Conservation (phyloP, 2,888 invertebrate species). For the Dynastes tityus region DNA sequence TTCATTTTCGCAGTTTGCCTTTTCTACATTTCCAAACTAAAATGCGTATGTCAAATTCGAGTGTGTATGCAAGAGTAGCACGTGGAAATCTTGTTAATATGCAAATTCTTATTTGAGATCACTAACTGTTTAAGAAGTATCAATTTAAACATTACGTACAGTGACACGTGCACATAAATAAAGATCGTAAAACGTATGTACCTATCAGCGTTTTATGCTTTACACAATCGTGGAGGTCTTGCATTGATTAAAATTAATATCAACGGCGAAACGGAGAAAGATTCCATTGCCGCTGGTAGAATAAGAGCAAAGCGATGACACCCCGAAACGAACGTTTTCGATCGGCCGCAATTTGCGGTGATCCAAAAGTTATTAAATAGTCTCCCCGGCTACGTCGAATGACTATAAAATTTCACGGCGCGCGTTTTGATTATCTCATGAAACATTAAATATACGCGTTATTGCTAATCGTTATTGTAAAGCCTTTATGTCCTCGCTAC, state of each 20-base stretch:
- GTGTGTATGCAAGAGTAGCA: neutral
- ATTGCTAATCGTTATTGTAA: conserved; percentile 24
- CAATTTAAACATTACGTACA: conserved; percentile 45
- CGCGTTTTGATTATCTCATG: conserved; percentile 46
- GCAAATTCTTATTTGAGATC: conserved; percentile 48
- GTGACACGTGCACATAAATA: conserved; percentile 46
- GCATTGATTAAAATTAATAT: conserved; percentile 35
- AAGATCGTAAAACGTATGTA: conserved; percentile 43
- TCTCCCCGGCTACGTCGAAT: conserved; percentile 51
- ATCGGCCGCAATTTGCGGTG: conserved; percentile 55
- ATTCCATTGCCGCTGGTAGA: conserved; percentile 30
- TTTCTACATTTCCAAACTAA: too few relatives aligned
- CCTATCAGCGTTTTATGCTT: conserved; percentile 23
- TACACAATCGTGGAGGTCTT: conserved; percentile 46
- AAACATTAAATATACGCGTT: conserved; percentile 37
- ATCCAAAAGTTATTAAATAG: conserved; percentile 58
- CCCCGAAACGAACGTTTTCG: conserved; percentile 53
- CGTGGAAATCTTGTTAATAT: conserved; percentile 43
- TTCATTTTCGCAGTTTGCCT: too few relatives aligned
- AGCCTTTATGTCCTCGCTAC: neutral
- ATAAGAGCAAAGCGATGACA: conserved; percentile 38
- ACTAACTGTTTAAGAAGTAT: conserved; percentile 43
- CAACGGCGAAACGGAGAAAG: conserved; percentile 16
- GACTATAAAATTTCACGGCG: conserved; percentile 55
- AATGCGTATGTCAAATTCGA: too few relatives aligned